Evolutionary conservation across 2,888 invertebrate genomes (phyloP).

Genomic region (Parnassius mnemosyne): DNA sequence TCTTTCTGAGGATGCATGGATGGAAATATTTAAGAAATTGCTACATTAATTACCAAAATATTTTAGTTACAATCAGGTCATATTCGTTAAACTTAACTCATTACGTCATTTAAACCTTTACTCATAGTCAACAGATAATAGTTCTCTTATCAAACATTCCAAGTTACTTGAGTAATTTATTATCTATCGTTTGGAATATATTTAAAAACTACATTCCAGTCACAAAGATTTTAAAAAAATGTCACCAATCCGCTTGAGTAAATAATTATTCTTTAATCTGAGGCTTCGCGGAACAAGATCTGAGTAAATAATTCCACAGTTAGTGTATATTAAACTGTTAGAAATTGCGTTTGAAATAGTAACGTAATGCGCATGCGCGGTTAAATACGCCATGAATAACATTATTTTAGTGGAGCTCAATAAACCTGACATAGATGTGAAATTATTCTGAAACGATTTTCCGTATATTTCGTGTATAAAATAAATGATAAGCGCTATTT

Average conservation of each 20-base stretch:
- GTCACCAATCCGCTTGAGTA: not conserved
- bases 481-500: no score
- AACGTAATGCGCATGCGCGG: conserved; percentile 13
- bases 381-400: not conserved
- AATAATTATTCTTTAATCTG: not conserved
- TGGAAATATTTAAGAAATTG: no score
- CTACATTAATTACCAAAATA: no score
- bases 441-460: no score
- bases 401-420: no score
- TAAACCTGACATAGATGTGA: no score
- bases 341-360: not conserved
- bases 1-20: no score
- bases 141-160: not conserved
- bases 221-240: not conserved
- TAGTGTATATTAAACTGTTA: not conserved
- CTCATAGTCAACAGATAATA: conserved; percentile 1
- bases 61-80: no score
- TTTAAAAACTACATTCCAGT: conserved; percentile 6
- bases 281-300: not conserved
- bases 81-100: no score
- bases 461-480: no score
- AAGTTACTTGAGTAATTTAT: not conserved
- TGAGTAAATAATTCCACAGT: conserved; percentile 5
- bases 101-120: no score
- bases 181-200: not conserved